These are phyloP conservation scores for Microplitis manilae DNA, from an alignment of 2,888 invertebrate species.

Conservation along the genomic window DNA sequence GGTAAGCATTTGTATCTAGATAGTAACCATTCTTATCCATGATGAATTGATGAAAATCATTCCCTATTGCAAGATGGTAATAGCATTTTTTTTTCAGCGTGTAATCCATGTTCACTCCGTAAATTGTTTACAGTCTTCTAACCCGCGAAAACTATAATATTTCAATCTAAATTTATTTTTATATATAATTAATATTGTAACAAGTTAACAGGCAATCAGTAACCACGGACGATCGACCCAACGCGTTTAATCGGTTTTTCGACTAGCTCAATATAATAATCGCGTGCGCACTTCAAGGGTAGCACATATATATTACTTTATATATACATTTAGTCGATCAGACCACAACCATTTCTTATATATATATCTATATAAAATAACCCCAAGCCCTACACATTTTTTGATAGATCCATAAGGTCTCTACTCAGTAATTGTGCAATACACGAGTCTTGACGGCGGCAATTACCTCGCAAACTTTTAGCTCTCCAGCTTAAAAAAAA, in stretches of 20 bases:
- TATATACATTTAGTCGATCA: conserved; percentile 20
- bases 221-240: conserved; percentile 60
- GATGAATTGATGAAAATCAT: no score
- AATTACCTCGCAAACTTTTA: conserved; percentile 45
- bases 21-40: no score
- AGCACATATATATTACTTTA: neutral
- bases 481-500: conserved; percentile 8
- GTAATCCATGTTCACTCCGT: no score
- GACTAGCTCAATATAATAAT: conserved; percentile 41
- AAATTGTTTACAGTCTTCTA: no score
- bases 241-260: conserved; percentile 57
- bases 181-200: neutral
- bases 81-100: no score
- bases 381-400: conserved; percentile 5
- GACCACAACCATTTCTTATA: conserved; percentile 31
- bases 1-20: no score
- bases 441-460: conserved; percentile 43
- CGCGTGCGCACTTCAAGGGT: conserved; percentile 48
- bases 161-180: neutral
- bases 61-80: no score
- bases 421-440: conserved; percentile 13
- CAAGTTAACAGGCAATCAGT: conserved; percentile 41
- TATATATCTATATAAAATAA: neutral
- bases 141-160: no score
- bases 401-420: conserved; percentile 33